A percentile compares a stretch with the other conserved stretches of the same genome.
Evolutionary conservation across 2,888 invertebrate species (phyloP).

Genomic region (Heteromurus nitidus): DNA sequence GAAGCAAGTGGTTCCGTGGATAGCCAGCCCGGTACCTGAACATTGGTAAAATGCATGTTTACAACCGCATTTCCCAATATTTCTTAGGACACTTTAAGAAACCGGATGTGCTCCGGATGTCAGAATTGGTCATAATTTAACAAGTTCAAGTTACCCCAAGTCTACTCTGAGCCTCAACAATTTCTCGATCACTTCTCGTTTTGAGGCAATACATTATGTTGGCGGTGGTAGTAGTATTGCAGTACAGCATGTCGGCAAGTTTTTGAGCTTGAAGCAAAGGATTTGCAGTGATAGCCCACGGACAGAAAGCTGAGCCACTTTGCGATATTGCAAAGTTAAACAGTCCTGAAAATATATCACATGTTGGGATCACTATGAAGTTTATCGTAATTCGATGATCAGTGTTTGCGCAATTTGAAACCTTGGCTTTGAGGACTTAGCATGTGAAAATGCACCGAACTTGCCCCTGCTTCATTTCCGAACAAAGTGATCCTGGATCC

Average conservation of each 20-base stretch:
- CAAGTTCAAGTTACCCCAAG: slow-evolving; percentile 24
- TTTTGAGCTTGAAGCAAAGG: slow-evolving; percentile 30
- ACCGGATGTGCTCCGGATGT: no score
- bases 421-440: slow-evolving; percentile 53
- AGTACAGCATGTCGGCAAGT: slow-evolving; percentile 44
- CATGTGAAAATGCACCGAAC: slow-evolving; percentile 41
- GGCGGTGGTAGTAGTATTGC: slow-evolving; percentile 17
- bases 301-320: slow-evolving; percentile 49
- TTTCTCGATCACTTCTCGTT: slow-evolving; percentile 33
- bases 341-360: no score
- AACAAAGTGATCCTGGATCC: slow-evolving; percentile 22
- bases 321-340: slow-evolving; percentile 48
- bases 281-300: slow-evolving; percentile 51
- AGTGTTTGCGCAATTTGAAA: background rate
- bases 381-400: background rate
- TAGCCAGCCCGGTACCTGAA: slow-evolving; percentile 8
- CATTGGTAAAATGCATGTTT: background rate
- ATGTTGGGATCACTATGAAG: no score
- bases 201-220: slow-evolving; percentile 36
- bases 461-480: slow-evolving; percentile 39
- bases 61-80: no score
- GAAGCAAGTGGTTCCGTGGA: no score
- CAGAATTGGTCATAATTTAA: no score
- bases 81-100: no score
- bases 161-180: slow-evolving; percentile 26